These are phyloP conservation scores for Anableps anableps DNA, from an alignment of 2,797 vertebrate genomes.

Conservation along the genomic window DNA sequence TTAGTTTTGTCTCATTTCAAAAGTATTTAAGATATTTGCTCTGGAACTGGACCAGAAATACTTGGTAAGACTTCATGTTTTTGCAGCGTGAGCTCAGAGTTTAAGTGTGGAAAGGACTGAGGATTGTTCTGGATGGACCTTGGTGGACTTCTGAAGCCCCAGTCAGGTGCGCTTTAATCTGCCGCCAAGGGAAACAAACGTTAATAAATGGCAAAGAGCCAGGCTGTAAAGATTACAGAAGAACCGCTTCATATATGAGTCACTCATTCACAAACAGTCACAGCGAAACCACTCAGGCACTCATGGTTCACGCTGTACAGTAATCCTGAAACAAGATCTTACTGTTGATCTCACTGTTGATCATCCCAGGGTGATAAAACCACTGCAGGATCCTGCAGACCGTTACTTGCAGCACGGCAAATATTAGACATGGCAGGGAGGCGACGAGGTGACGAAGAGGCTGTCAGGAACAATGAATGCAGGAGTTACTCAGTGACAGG, in stretches of 20 bases:
- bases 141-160: no score
- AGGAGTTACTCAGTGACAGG: neutral
- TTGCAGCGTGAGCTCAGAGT: no score
- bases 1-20: no score
- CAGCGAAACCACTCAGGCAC: conserved; percentile 24
- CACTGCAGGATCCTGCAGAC: neutral
- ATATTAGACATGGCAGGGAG: neutral
- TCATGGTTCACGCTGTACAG: neutral
- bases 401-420: neutral
- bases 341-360: no score
- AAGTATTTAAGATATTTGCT: no score
- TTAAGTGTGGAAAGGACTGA: no score
- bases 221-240: conserved; percentile 9
- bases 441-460: neutral
- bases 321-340: conserved; percentile 12
- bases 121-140: no score
- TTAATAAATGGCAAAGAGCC: conserved; percentile 5
- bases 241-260: neutral
- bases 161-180: conserved; percentile 14
- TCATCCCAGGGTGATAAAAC: neutral
- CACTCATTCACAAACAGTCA: conserved; percentile 40
- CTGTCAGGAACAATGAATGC: neutral
- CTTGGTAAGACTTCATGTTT: no score
- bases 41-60: no score
- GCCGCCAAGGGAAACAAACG: conserved; percentile 4